Conservation (phyloP, 2,888 invertebrate genomes). For the Matsumyia berberina region DNA sequence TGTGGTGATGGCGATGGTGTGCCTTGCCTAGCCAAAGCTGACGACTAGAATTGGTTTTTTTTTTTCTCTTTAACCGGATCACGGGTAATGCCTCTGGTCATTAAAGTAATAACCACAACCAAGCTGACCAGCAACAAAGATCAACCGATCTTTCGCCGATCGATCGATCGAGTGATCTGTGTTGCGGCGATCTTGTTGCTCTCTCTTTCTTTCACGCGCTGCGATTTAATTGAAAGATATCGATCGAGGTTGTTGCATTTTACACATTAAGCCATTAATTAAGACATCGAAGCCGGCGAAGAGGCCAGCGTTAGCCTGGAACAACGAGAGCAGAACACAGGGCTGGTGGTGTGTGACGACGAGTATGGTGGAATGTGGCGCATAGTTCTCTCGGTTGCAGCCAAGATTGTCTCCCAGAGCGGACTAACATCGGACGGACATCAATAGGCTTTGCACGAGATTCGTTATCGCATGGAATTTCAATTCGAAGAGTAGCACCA, state of each 20-base stretch:
- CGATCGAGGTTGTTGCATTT: slow-evolving; percentile 76
- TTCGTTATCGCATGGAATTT: slow-evolving; percentile 72
- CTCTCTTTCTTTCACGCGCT: slow-evolving; percentile 40
- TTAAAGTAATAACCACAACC: slow-evolving; percentile 74
- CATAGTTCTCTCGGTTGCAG: slow-evolving; percentile 60
- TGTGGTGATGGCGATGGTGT: slow-evolving; percentile 29
- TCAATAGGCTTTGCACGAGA: slow-evolving; percentile 68
- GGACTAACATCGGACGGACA: slow-evolving; percentile 61
- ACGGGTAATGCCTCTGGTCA: slow-evolving; percentile 72
- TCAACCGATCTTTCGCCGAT: slow-evolving; percentile 69
- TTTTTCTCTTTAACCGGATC: slow-evolving; percentile 64
- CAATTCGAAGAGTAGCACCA: slow-evolving; percentile 58
- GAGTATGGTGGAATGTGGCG: slow-evolving; percentile 63
- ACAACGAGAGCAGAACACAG: slow-evolving; percentile 50
- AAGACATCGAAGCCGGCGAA: slow-evolving; percentile 75
- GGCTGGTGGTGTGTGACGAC: slow-evolving; percentile 52
- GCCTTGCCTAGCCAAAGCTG: slow-evolving; percentile 38
- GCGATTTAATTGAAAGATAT: slow-evolving; percentile 76
- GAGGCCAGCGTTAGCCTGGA: slow-evolving; percentile 26
- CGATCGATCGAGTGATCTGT: slow-evolving; percentile 62
- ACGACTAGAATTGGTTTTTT: slow-evolving; percentile 60
- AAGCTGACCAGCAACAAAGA: slow-evolving; percentile 69
- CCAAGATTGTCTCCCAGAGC: slow-evolving; percentile 30
- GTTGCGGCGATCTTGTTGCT: slow-evolving; percentile 24
- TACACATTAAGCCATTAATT: slow-evolving; percentile 76